phyloP scores from a whole-genome alignment of 2,888 invertebrate species.

The Oscheius sp. region DNA sequence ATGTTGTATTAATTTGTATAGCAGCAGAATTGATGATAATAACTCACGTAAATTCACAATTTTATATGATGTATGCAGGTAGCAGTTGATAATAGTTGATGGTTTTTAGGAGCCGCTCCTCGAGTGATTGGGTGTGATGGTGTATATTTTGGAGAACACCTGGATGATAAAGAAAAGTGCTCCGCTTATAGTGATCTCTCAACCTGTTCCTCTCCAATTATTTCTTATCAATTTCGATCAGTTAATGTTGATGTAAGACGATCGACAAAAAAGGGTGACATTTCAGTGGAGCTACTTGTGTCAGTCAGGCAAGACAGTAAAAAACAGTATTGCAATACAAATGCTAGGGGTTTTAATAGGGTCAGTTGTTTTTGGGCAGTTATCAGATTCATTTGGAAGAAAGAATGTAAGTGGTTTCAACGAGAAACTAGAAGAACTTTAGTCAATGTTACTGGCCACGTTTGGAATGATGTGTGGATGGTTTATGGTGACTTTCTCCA shows the following conservation, averaged over 20 bases:
- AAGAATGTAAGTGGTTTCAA: constrained; percentile 10
- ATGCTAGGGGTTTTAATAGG: constrained; percentile 64
- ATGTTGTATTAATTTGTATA: constrained; percentile 42
- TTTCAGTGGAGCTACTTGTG: constrained; percentile 55
- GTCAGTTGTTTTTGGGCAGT: constrained; percentile 62
- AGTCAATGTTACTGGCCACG: constrained; percentile 35
- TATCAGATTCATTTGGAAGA: constrained; percentile 61
- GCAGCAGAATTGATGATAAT: constrained; percentile 49
- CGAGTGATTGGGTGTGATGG: constrained; percentile 35
- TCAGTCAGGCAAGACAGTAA: constrained; percentile 42
- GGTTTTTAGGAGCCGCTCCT: constrained; percentile 42
- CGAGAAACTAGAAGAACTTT: background rate
- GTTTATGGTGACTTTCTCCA: constrained; percentile 37
- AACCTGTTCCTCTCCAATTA: constrained; percentile 39
- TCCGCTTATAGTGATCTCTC: background rate
- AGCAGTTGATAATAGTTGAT: background rate
- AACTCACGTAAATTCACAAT: constrained; percentile 47
- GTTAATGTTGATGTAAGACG: constrained; percentile 52
- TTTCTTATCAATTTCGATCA: constrained; percentile 49
- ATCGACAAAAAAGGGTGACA: no score
- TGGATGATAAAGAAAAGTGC: constrained; percentile 39
- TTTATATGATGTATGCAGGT: constrained; percentile 61
- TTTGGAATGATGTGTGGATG: constrained; percentile 44
- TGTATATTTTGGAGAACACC: constrained; percentile 12
- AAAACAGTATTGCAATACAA: constrained; percentile 58